Percentiles rank a stretch among this genome's conserved stretches.
Evolutionary conservation across 92 coral and sea anemone genomes (phyloP).

Genomic region (Galaxea fascicularis): DNA sequence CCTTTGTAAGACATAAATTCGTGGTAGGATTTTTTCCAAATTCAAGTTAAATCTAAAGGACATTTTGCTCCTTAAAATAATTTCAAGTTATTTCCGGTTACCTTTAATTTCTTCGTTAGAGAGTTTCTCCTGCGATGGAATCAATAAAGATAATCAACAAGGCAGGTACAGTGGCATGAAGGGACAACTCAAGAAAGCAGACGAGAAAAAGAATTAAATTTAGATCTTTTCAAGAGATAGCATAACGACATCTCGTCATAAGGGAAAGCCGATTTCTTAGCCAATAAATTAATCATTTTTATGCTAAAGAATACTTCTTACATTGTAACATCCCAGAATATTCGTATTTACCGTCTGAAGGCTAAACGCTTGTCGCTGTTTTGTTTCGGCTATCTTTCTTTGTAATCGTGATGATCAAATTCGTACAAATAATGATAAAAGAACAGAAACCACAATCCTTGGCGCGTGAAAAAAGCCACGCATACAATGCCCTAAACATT

Average conservation of each 20-base stretch:
- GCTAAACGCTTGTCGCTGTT: too few relatives aligned
- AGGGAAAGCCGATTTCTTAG: neutral
- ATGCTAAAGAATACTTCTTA: too few relatives aligned
- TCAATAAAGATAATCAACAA: neutral
- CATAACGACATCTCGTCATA: too few relatives aligned
- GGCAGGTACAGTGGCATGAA: neutral
- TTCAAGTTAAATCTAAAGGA: neutral
- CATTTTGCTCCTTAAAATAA: neutral
- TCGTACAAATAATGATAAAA: too few relatives aligned
- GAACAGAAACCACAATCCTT: too few relatives aligned
- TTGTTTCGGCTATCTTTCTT: too few relatives aligned
- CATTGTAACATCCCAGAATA: too few relatives aligned
- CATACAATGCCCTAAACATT: too few relatives aligned
- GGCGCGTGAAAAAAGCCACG: too few relatives aligned
- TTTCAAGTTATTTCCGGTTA: neutral
- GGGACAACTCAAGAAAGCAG: neutral
- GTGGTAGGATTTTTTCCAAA: neutral
- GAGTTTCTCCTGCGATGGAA: conserved; percentile 31
- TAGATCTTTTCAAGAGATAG: too few relatives aligned
- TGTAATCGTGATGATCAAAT: too few relatives aligned
- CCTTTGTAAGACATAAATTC: neutral
- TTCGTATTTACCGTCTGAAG: too few relatives aligned
- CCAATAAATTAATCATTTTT: neutral
- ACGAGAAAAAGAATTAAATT: neutral
- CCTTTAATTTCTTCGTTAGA: conserved; percentile 35